These are phyloP conservation scores for Hormaphis cornu DNA, from an alignment of 1,140 invertebrate genomes.

Conservation along the genomic window DNA sequence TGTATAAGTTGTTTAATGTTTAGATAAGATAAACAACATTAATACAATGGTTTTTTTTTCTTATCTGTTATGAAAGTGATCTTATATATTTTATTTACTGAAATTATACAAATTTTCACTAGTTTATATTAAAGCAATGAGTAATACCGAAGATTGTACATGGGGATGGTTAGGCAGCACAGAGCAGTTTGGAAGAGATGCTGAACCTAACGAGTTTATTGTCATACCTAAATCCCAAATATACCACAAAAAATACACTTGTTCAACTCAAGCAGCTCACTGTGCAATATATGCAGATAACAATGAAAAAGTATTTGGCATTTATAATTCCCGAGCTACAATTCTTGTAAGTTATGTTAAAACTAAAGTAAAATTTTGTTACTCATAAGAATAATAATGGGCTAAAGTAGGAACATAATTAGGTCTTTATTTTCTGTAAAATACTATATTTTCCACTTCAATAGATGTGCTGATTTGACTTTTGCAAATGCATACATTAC, in stretches of 20 bases:
- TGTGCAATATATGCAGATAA: constrained; percentile 39
- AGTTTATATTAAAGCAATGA: not conserved
- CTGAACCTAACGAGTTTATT: constrained; percentile 33
- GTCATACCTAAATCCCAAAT: constrained; percentile 34
- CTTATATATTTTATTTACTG: not conserved
- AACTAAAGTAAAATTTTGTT: not conserved
- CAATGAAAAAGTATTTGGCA: constrained; percentile 36
- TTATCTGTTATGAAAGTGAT: not conserved
- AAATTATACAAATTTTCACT: not conserved
- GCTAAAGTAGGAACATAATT: not conserved
- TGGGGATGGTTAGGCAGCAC: constrained; percentile 36
- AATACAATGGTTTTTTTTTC: not conserved
- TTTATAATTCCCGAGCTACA: constrained; percentile 37
- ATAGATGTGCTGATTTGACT: not conserved
- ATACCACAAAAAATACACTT: constrained; percentile 30
- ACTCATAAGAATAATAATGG: too few relatives aligned
- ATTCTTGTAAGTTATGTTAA: constrained; percentile 37
- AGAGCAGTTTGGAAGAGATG: constrained; percentile 36
- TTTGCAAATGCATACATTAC: too few relatives aligned
- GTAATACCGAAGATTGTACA: constrained; percentile 35
- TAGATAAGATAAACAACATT: not conserved
- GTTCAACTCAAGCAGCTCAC: constrained; percentile 37
- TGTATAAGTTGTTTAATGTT: not conserved
- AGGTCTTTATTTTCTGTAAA: not conserved
- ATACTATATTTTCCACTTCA: not conserved